A percentile compares a stretch with the other conserved stretches of the same genome.
Evolutionary conservation across 2,888 invertebrate species (phyloP).

Genomic region (Stictocephala bisonia): DNA sequence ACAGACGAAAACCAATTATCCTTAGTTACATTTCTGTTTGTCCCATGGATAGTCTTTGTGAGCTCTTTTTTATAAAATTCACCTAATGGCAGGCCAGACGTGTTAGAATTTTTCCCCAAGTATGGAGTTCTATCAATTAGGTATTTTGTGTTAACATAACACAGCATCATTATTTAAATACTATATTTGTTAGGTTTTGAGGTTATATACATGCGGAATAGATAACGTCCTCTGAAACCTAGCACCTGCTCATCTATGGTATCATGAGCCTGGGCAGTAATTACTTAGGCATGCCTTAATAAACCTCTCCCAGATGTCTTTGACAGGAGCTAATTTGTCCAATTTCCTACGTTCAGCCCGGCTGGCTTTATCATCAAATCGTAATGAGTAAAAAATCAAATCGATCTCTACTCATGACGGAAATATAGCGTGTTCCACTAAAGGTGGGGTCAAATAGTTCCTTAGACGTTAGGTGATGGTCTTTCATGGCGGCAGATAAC

Average conservation of each 20-base stretch:
- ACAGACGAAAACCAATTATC: slow-evolving; percentile 42
- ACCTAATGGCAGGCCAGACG: slow-evolving; percentile 8
- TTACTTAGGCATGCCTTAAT: slow-evolving; percentile 16
- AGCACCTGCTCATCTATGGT: slow-evolving; percentile 40
- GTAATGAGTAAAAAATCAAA: slow-evolving; percentile 36
- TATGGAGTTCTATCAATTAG: slow-evolving; percentile 25
- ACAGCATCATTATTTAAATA: slow-evolving; percentile 37
- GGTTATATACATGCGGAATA: slow-evolving; percentile 35
- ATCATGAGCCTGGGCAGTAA: slow-evolving; percentile 23
- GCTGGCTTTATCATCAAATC: slow-evolving; percentile 36
- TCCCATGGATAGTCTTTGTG: slow-evolving; percentile 25
- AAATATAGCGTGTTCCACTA: slow-evolving; percentile 36
- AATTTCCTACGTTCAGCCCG: neutral
- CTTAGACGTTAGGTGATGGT: slow-evolving; percentile 28
- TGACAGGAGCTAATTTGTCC: slow-evolving; percentile 14
- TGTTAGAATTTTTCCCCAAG: slow-evolving; percentile 27
- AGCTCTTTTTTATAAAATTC: slow-evolving; percentile 4
- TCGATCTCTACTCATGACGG: slow-evolving; percentile 41
- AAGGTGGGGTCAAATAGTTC: slow-evolving; percentile 30
- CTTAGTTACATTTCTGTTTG: slow-evolving; percentile 37
- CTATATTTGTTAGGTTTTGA: slow-evolving; percentile 39
- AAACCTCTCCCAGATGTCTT: slow-evolving; percentile 37
- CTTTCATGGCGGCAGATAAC: slow-evolving; percentile 33
- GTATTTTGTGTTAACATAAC: slow-evolving; percentile 43
- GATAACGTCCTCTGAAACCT: slow-evolving; percentile 28